Conservation (phyloP, 2,888 invertebrate genomes). For the Druceiella hillmani region DNA sequence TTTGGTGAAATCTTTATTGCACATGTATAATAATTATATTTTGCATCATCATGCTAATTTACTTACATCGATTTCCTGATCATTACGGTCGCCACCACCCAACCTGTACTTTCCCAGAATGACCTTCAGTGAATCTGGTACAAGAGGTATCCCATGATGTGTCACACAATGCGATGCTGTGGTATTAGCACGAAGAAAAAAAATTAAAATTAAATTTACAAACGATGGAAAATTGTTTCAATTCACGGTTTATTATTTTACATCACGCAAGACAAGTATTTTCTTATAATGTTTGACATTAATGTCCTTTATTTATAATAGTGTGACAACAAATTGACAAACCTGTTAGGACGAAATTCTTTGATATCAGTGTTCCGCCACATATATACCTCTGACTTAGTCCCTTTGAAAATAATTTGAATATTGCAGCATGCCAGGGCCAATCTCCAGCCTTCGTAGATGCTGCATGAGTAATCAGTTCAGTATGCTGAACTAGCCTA, state of each 20-base stretch:
- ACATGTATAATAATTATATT: no score
- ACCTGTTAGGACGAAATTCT: constrained; percentile 34
- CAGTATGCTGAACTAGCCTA: constrained; percentile 30
- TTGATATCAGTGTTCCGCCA: constrained; percentile 35
- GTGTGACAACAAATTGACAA: constrained; percentile 6
- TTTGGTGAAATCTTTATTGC: no score
- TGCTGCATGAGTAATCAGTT: constrained; percentile 33
- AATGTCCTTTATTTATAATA: not conserved
- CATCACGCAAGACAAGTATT: not conserved
- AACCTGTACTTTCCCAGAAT: constrained; percentile 35
- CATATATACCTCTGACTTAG: constrained; percentile 31
- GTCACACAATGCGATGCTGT: constrained; percentile 33
- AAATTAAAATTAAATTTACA: not conserved
- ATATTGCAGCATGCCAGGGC: constrained; percentile 41
- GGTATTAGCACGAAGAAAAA: not conserved
- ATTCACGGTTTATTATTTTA: no score
- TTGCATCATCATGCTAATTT: constrained; percentile 1
- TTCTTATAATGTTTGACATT: no score
- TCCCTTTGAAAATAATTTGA: constrained; percentile 25
- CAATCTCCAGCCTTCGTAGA: constrained; percentile 36
- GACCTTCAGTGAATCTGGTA: constrained; percentile 30
- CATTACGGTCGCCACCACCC: constrained; percentile 29
- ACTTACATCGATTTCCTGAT: constrained; percentile 31
- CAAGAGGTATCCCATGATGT: constrained; percentile 27
- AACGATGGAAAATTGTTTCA: not conserved